phyloP scores from a whole-genome alignment of 2,797 vertebrate genomes.

The Platalea minor region DNA sequence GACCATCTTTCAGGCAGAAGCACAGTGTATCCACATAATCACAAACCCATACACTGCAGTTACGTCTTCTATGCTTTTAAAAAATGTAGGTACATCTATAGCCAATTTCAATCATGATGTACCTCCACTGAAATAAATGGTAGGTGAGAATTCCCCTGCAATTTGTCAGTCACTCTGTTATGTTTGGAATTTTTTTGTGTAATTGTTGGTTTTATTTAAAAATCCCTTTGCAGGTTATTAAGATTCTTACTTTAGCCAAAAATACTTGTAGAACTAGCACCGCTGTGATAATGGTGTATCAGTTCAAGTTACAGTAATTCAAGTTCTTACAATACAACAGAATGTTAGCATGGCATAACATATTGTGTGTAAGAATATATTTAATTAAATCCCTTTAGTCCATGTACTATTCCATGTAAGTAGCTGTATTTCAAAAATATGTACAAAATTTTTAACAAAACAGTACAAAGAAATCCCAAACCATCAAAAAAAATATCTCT shows the following conservation, averaged over 20 bases:
- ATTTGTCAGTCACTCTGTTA: not conserved
- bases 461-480: not conserved
- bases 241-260: not conserved
- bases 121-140: not conserved
- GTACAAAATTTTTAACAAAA: not conserved
- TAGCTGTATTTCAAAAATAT: conserved; percentile 5
- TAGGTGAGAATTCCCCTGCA: not conserved
- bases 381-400: not conserved
- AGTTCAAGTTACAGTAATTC: conserved; percentile 1
- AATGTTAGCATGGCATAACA: not conserved
- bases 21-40: conserved; percentile 91
- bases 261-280: not conserved
- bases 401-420: not conserved
- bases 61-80: not conserved
- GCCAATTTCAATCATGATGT: not conserved
- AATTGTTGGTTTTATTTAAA: conserved; percentile 24
- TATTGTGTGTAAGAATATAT: not conserved
- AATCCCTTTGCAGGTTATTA: not conserved
- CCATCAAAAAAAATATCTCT: not conserved
- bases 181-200: not conserved
- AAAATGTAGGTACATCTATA: not conserved
- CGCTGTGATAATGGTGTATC: conserved; percentile 4
- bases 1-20: conserved; percentile 97
- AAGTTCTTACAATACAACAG: not conserved
- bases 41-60: not conserved